Base-by-base conservation (phyloP, 2,888 invertebrate genomes). In the Xanthorhoe spadicearia region DNA sequence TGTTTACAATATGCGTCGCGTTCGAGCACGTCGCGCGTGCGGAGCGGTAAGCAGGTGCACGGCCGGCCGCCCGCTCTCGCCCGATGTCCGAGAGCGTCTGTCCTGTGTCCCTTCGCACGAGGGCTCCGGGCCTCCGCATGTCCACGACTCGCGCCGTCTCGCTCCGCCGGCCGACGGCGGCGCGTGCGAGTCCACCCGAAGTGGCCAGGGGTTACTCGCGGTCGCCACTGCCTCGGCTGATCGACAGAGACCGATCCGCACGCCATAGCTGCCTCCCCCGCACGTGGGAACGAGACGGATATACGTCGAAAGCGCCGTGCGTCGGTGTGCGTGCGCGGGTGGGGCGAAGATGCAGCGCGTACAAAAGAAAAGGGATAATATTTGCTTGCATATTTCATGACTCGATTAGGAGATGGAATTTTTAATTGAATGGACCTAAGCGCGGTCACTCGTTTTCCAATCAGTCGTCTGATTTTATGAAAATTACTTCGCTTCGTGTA, bases 61-160 rank as follows among this genome's bases (percentile, higher is more conserved):
- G 87, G 89, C 89, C 90, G 88, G 88, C 88, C 93, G 90, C 91
- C 93, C 92, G 92, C 93, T 92, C 93, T 89, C 92, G 93, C 90
- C 93, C 91, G 93, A 82, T 93, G 93, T 93, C 93, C 93, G 92
- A 93, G 92, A 92, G 90, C 93, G 93, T 93, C 93, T 93, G 93
- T 91, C 93, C 92, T 88, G 88, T 93, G 93, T 93, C 93, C 93
- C 93, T 93, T 92, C 83, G 85, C 89, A 88, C 92, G 90, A 92
- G 91, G 91, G 90, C 92, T 90, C 86, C 85, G 85, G 89, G 89
- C 88, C 89, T 88, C 90, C 85, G 81, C 85, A 82, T 90, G 92
- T 90, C 91, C 90, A 85, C 88, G 82, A 86, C 73, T 88, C 85
- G 81, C 88, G 84, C 90, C 84, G 81, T 92, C 92, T 90, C 92